Evolutionary conservation across 2,888 invertebrate genomes (phyloP).

Genomic region (Leptarthrus brevirostris): DNA sequence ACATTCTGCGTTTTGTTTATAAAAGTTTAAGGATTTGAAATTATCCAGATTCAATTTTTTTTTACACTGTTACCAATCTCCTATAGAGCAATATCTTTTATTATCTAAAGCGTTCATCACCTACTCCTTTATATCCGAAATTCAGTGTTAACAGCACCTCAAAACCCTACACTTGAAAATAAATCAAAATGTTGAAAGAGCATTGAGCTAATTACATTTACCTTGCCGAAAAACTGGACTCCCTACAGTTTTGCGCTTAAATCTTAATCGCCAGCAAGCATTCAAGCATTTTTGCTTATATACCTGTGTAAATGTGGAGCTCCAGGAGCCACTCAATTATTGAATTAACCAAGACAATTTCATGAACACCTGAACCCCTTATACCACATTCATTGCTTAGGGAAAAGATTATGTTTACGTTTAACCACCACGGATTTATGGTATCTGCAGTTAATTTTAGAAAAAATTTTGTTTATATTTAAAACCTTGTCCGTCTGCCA

Average conservation of each 20-base stretch:
- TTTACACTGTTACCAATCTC: no score
- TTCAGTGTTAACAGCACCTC: no score
- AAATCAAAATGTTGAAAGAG: no score
- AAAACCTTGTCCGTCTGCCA: background rate
- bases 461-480: slow-evolving; percentile 20
- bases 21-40: no score
- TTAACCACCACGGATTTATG: slow-evolving; percentile 27
- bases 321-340: background rate
- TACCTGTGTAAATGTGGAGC: background rate
- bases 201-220: background rate
- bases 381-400: slow-evolving; percentile 21
- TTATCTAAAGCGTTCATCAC: no score
- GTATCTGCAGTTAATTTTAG: slow-evolving; percentile 47
- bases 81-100: no score
- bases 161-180: no score
- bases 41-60: no score
- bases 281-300: background rate
- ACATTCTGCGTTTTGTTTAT: no score
- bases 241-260: slow-evolving; percentile 13
- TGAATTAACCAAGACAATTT: background rate
- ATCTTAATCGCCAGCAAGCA: background rate
- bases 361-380: background rate
- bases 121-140: no score
- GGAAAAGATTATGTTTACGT: slow-evolving; percentile 38
- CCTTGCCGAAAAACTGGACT: background rate